A percentile compares a stretch with the other conserved stretches of the same genome.
Evolutionary conservation across 2,888 invertebrate genomes (phyloP).

Genomic region (Tortricodes alternella): DNA sequence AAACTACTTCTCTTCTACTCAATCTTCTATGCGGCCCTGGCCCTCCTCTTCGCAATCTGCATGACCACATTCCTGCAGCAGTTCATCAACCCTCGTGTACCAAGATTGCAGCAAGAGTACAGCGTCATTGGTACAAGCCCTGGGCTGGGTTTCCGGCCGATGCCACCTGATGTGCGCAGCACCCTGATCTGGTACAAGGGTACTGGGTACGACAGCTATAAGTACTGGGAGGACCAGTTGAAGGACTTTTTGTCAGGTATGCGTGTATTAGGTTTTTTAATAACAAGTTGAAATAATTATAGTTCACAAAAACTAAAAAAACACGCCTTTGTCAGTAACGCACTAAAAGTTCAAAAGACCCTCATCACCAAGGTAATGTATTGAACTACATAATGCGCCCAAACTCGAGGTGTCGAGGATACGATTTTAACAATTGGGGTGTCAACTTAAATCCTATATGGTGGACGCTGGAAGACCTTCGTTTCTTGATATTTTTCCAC

Average conservation of each 20-base stretch:
- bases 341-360: too few relatives aligned
- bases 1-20: constrained; percentile 96
- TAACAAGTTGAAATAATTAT: not conserved
- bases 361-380: too few relatives aligned
- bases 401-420: too few relatives aligned
- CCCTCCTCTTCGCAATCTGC: constrained; percentile 94
- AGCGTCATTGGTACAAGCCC: constrained; percentile 97
- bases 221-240: constrained; percentile 90
- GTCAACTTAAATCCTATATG: too few relatives aligned
- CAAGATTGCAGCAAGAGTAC: constrained; percentile 91
- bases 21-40: constrained; percentile 94
- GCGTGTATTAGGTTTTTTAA: constrained; percentile 38
- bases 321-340: too few relatives aligned
- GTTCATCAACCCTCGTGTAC: constrained; percentile 92
- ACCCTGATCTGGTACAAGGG: constrained; percentile 98
- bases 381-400: too few relatives aligned
- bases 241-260: constrained; percentile 90
- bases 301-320: too few relatives aligned
- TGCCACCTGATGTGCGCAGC: constrained; percentile 95
- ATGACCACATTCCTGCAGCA: constrained; percentile 96
- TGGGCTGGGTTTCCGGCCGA: constrained; percentile 96
- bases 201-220: constrained; percentile 88
- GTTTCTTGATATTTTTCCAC: too few relatives aligned
- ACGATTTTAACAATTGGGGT: too few relatives aligned
- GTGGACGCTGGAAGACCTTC: too few relatives aligned